Percentiles rank a stretch among this genome's conserved stretches.
Conservation (phyloP, 2,797 vertebrate genomes). For the Merluccius polli region DNA sequence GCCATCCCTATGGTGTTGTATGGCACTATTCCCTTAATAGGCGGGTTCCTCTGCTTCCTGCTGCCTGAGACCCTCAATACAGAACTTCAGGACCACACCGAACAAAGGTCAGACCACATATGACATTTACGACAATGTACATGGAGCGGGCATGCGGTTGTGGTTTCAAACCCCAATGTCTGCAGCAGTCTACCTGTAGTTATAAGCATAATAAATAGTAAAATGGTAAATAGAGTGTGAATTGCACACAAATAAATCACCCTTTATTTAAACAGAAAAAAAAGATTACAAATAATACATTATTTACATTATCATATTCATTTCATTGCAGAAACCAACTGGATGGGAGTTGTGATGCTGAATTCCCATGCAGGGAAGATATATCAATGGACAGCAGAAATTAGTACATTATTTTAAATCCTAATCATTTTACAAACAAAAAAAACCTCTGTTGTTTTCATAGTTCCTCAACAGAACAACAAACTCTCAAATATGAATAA, state of each 20-base stretch:
- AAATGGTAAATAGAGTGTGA: neutral
- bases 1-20: conserved; percentile 79
- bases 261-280: neutral
- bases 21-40: conserved; percentile 65
- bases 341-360: neutral
- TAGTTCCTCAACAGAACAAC: neutral
- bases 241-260: neutral
- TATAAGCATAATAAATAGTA: neutral
- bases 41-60: conserved; percentile 67
- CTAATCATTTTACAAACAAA: no score
- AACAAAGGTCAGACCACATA: conserved; percentile 5
- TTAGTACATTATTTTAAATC: neutral
- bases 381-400: neutral
- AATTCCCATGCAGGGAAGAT: neutral
- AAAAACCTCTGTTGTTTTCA: no score
- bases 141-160: neutral
- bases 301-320: neutral
- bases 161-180: neutral
- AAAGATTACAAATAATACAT: neutral
- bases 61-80: conserved; percentile 79
- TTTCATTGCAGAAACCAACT: neutral
- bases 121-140: neutral
- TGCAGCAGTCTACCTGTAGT: neutral
- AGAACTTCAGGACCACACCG: conserved; percentile 70
- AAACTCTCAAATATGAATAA: neutral